A percentile compares a stretch with the other conserved stretches of the same genome.
Evolutionary conservation across 2,113 vertebrate species (phyloP).

Genomic region (Mystacornis crossleyi): DNA sequence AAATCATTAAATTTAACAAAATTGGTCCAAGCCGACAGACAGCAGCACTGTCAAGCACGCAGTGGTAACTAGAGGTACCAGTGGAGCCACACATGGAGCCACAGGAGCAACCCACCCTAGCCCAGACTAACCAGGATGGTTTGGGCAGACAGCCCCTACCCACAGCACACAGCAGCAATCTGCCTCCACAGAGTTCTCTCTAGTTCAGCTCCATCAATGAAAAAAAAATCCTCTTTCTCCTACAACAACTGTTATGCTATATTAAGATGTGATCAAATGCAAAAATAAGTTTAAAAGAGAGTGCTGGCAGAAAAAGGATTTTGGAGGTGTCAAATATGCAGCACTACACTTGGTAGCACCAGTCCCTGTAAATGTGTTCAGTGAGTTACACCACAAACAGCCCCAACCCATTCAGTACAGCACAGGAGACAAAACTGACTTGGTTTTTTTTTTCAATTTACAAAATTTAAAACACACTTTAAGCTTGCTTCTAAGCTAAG

Average conservation of each 20-base stretch:
- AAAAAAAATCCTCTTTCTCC: background rate
- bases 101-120: background rate
- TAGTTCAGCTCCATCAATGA: background rate
- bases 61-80: background rate
- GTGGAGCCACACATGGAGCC: accelerated
- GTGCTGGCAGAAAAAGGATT: background rate
- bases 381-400: conserved; percentile 48
- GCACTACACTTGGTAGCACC: conserved; percentile 2
- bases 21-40: background rate
- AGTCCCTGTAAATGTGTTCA: conserved; percentile 33
- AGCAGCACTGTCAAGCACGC: background rate
- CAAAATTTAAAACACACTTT: background rate
- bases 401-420: conserved; percentile 35
- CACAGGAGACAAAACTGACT: conserved; percentile 5
- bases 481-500: background rate
- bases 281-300: background rate
- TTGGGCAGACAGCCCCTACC: background rate
- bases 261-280: background rate
- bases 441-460: background rate
- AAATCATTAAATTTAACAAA: background rate
- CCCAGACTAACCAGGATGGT: background rate
- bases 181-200: background rate
- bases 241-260: background rate
- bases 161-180: background rate
- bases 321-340: conserved; percentile 56